phyloP scores from a whole-genome alignment of 2,113 vertebrate species.

The Gymnogyps californianus region DNA sequence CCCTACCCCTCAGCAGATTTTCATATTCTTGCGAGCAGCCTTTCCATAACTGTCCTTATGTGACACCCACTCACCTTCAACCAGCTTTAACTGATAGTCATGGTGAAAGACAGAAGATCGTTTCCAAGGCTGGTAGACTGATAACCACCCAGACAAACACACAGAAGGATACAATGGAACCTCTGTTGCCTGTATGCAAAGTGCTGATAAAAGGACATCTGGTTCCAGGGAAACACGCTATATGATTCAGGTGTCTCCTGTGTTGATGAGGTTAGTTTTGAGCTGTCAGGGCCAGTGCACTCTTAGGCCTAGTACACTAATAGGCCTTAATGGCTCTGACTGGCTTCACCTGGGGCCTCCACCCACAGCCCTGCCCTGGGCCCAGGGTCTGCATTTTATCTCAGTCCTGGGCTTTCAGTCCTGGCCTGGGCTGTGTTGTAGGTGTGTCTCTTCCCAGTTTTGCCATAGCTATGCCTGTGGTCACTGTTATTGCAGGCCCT shows the following conservation, averaged over 20 bases:
- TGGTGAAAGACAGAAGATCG: neutral
- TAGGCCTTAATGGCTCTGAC: neutral
- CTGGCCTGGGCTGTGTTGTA: rapidly evolving
- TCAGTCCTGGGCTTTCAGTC: neutral
- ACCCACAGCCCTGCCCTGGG: neutral
- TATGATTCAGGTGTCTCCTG: neutral
- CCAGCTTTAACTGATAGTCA: neutral
- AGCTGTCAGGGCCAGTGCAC: neutral
- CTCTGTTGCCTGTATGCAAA: neutral
- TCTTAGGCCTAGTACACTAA: rapidly evolving
- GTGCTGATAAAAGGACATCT: neutral
- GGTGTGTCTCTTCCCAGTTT: neutral
- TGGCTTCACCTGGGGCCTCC: neutral
- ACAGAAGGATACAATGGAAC: neutral
- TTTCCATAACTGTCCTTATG: neutral
- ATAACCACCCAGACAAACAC: neutral
- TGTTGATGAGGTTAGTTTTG: neutral
- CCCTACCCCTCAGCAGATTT: neutral
- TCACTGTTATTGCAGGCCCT: neutral
- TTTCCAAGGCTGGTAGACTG: neutral
- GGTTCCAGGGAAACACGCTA: rapidly evolving
- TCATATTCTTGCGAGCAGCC: neutral
- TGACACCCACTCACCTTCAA: neutral
- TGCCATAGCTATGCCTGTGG: rapidly evolving
- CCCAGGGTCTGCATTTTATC: rapidly evolving